These are phyloP conservation scores for Drosophila aff. DNA, from an alignment of 1,140 invertebrate genomes.

Conservation along the genomic window DNA sequence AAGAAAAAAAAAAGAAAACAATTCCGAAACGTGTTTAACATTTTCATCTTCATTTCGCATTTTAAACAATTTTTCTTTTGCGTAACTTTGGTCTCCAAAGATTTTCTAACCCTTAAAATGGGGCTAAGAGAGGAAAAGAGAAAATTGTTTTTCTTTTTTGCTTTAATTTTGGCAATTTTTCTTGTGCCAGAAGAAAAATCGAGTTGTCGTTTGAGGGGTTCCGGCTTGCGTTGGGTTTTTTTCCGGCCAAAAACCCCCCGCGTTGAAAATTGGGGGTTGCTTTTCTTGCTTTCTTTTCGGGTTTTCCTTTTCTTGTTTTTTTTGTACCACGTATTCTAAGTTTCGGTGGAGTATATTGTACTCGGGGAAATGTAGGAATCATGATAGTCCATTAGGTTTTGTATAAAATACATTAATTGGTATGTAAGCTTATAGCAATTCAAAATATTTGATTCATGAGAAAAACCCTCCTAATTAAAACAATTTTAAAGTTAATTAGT, in stretches of 20 bases:
- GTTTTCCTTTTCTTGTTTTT: slow-evolving; percentile 28
- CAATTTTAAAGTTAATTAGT: no score
- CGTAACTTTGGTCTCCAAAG: slow-evolving; percentile 61
- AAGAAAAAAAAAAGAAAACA: slow-evolving; percentile 48
- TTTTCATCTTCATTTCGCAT: slow-evolving; percentile 70
- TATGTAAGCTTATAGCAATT: no score
- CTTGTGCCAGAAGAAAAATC: slow-evolving; percentile 79
- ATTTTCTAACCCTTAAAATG: slow-evolving; percentile 65
- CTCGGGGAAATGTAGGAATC: background rate
- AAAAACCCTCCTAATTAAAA: no score
- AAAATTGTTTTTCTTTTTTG: slow-evolving; percentile 82
- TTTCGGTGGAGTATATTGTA: slow-evolving; percentile 7
- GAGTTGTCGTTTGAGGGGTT: slow-evolving; percentile 74
- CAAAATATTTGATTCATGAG: no score
- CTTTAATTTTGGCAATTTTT: slow-evolving; percentile 83
- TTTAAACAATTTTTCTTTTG: slow-evolving; percentile 78
- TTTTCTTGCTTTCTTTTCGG: slow-evolving; percentile 53
- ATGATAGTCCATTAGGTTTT: background rate
- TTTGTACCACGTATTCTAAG: background rate
- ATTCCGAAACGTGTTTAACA: slow-evolving; percentile 72
- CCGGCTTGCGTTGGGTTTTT: slow-evolving; percentile 51
- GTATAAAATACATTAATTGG: background rate
- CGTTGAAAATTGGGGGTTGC: slow-evolving; percentile 67
- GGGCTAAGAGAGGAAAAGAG: slow-evolving; percentile 31
- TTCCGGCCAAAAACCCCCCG: slow-evolving; percentile 43